Evolutionary conservation across 2,888 invertebrate genomes (phyloP).

Genomic region (Vanessa cardui): DNA sequence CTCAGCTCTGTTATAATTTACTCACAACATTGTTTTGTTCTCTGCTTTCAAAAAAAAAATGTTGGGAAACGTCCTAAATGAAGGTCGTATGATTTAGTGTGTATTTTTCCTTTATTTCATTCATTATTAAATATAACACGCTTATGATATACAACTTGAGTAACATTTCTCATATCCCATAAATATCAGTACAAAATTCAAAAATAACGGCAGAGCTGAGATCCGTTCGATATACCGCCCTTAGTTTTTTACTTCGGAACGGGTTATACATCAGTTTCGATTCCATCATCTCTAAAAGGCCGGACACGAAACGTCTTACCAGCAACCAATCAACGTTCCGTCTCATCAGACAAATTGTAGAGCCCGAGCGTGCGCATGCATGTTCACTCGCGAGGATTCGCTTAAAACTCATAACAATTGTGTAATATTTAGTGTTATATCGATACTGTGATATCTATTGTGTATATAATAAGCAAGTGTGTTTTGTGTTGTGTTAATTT

Average conservation of each 20-base stretch:
- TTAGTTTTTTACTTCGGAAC: slow-evolving; percentile 18
- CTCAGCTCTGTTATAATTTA: no score
- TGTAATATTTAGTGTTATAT: not conserved
- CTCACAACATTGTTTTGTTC: no score
- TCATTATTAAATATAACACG: no score
- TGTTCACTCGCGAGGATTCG: slow-evolving; percentile 9
- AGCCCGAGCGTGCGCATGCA: slow-evolving; percentile 36
- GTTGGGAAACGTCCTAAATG: no score
- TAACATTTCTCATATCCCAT: no score
- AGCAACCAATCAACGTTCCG: slow-evolving; percentile 44
- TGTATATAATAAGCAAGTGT: not conserved
- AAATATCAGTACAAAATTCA: not conserved
- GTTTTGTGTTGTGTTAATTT: not conserved
- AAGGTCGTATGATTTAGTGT: no score
- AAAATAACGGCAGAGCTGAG: not conserved
- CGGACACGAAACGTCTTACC: slow-evolving; percentile 28
- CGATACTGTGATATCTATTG: slow-evolving; percentile 13
- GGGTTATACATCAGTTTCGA: slow-evolving; percentile 25
- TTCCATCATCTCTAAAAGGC: slow-evolving; percentile 32
- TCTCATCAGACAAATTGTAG: slow-evolving; percentile 29
- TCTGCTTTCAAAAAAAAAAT: no score
- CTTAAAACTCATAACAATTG: slow-evolving; percentile 8
- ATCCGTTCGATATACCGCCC: not conserved
- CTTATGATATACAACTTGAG: no score
- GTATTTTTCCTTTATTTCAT: no score